phyloP scores from a whole-genome alignment of 2,113 vertebrate genomes.

The Stictonetta naevosa region DNA sequence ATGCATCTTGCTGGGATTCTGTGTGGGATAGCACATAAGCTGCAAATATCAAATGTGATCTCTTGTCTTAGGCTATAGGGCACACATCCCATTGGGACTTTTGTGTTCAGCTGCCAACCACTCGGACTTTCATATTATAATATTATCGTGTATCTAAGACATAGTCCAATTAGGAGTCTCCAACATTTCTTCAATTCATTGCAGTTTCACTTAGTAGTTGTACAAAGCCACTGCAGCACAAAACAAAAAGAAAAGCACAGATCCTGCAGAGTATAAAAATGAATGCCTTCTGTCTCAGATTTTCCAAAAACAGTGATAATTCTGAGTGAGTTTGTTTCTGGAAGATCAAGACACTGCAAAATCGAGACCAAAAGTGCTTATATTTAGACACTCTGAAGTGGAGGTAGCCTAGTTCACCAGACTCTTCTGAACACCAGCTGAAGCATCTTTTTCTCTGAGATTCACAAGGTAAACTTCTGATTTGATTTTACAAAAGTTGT shows the following conservation, averaged over 20 bases:
- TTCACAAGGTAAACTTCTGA: background rate
- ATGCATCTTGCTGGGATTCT: background rate
- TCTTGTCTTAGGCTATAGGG: background rate
- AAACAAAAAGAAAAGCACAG: background rate
- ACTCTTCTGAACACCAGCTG: background rate
- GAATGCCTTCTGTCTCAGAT: background rate
- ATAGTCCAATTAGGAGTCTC: background rate
- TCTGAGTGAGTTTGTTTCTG: background rate
- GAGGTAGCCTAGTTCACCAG: background rate
- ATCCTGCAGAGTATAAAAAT: background rate
- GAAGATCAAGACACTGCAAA: background rate
- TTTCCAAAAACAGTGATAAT: background rate
- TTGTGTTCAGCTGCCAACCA: background rate
- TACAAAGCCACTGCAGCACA: background rate
- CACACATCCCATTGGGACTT: background rate
- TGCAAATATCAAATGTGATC: background rate
- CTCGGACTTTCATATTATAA: background rate
- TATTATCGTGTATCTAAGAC: background rate
- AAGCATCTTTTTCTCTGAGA: background rate
- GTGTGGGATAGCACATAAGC: background rate
- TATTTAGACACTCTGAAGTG: background rate
- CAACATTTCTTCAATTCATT: background rate
- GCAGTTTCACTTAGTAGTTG: background rate
- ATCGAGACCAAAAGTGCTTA: background rate
- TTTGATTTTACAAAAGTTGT: background rate